A percentile compares a stretch with the other conserved stretches of the same genome.
phyloP scores from a whole-genome alignment of 2,797 vertebrate genomes.

The Sardinella longiceps region DNA sequence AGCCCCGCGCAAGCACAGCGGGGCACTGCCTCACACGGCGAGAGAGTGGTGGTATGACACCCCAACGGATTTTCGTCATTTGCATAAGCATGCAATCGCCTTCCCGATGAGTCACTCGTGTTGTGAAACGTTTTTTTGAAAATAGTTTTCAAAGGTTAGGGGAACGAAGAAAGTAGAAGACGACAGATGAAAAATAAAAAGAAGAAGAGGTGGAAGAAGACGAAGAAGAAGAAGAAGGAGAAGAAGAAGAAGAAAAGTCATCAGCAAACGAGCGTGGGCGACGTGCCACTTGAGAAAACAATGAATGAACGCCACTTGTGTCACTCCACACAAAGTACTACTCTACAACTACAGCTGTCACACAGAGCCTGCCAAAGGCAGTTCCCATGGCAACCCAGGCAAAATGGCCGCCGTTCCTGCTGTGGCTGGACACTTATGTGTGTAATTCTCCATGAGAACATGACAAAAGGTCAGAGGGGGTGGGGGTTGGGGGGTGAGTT shows the following conservation, averaged over 20 bases:
- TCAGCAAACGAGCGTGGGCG: neutral
- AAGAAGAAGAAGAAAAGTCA: neutral
- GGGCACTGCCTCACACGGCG: neutral
- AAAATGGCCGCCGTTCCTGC: constrained; percentile 3
- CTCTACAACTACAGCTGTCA: constrained; percentile 19
- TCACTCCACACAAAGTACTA: neutral
- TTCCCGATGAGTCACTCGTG: neutral
- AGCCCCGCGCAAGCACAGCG: neutral
- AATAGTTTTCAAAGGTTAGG: neutral
- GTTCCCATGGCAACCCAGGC: neutral
- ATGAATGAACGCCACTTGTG: constrained; percentile 17
- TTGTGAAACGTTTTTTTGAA: no score
- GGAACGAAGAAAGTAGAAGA: neutral
- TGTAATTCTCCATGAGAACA: constrained; percentile 15
- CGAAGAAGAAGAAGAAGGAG: neutral
- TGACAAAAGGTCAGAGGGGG: neutral
- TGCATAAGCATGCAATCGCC: neutral
- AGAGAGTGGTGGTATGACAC: neutral
- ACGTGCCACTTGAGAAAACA: neutral
- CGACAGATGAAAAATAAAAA: no score
- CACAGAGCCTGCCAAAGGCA: neutral
- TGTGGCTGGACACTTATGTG: neutral
- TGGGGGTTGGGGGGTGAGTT: neutral
- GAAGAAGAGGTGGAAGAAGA: neutral
- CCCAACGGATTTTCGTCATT: neutral